Base-by-base conservation (phyloP, 1,140 invertebrate species). In the Eupristina koningsbergeri region DNA sequence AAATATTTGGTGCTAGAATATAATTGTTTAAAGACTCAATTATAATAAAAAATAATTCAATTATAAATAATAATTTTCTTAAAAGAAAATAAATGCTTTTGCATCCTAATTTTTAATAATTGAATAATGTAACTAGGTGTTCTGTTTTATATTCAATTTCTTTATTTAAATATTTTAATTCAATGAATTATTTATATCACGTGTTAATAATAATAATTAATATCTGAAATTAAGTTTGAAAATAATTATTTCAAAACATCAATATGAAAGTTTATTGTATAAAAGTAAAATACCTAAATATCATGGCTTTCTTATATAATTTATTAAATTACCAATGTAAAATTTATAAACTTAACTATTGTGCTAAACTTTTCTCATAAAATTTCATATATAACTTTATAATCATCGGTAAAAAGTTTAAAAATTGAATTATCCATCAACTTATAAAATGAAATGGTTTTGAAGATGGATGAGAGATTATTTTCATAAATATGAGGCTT, bases 371-470 rank as follows among this genome's bases (percentile, higher is more conserved):
- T 69, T 67, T 17, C 8, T 80, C 78, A 69, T 67, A 31, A 69
- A 67, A 63, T 26, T 71, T 71, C 39, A 71, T 77, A 3, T 61
- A 15, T 29, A 50, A 13, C 41, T 26, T 77, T 15, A 64, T 41
- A 36, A 22, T 63, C 36, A 31, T 11, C n/a, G 9, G 31, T 39
- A 31, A 69, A 81, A 63, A 47, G 36, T 81, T 81, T 73, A 17
- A 39, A 75, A 81, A 29, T 58, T 74, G 45, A 81, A 77, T 78
- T 53, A 87, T 58, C 85, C 63, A 87, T 61, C 17, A 29, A n/a
- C 13, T 39, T 61, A 88, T 89, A 88, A 87, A 88, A 88, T 87
- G 74, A 85, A 91, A 89, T 90, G 87, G 87, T 75, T 71, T 81
- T 85, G 85, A 74, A 88, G 89, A 89, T 86, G 80, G 53, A 36